A percentile compares a stretch with the other conserved stretches of the same genome.
Evolutionary conservation across 2,797 vertebrate genomes (phyloP).

Genomic region (Catharus ustulatus): DNA sequence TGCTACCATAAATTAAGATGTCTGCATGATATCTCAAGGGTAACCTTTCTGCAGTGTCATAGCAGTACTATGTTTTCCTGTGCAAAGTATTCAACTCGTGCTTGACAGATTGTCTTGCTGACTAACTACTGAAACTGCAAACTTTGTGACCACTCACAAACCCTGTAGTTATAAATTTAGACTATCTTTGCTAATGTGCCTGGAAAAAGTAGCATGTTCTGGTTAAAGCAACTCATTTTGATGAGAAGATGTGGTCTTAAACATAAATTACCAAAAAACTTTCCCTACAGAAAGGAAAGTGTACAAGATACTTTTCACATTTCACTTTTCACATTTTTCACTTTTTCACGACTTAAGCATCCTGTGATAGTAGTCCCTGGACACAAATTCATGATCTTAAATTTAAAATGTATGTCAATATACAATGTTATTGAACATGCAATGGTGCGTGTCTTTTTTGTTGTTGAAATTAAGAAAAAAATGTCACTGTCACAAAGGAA

Average conservation of each 20-base stretch:
- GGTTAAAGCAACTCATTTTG: neutral
- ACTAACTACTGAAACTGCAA: neutral
- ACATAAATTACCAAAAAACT: neutral
- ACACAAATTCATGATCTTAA: neutral
- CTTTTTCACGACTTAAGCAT: neutral
- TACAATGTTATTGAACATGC: neutral
- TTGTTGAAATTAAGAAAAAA: neutral
- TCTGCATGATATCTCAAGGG: neutral
- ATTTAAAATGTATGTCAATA: neutral
- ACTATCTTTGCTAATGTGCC: neutral
- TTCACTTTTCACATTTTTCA: too few relatives aligned
- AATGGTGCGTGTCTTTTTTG: neutral
- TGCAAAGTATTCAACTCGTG: neutral
- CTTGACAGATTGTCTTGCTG: neutral
- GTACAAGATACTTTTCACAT: neutral
- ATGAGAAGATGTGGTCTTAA: neutral
- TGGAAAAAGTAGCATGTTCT: neutral
- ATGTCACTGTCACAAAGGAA: neutral
- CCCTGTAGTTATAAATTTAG: neutral
- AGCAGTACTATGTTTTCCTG: neutral
- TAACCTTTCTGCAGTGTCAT: neutral
- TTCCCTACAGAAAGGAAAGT: neutral
- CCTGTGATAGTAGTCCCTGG: neutral
- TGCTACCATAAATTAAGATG: neutral
- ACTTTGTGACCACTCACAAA: neutral